phyloP scores from a whole-genome alignment of 2,113 vertebrate genomes.

The Dicaeum eximium region DNA sequence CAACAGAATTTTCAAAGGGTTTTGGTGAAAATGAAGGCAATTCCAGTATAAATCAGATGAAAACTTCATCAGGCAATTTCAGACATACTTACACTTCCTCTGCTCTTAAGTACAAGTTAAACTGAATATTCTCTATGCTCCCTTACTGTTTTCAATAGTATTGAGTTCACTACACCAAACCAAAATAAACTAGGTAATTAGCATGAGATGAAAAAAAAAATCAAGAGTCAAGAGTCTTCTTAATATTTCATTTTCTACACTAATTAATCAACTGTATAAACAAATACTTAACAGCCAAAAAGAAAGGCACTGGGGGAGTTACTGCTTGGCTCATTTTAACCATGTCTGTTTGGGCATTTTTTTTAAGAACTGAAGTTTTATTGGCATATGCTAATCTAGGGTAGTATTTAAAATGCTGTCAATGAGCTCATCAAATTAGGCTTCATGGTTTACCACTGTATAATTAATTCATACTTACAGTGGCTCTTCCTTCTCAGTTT shows the following conservation, averaged over 20 bases:
- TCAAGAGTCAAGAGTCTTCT: not conserved
- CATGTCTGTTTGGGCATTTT: not conserved
- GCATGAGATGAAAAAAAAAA: not conserved
- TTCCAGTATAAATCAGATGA: not conserved
- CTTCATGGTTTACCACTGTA: not conserved
- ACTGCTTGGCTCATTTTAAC: not conserved
- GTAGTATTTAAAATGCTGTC: not conserved
- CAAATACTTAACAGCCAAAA: not conserved
- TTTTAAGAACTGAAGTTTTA: not conserved
- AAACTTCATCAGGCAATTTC: not conserved
- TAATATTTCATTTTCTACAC: not conserved
- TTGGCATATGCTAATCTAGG: not conserved
- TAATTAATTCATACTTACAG: slow-evolving; percentile 72
- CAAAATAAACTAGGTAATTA: not conserved
- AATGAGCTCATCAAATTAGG: not conserved
- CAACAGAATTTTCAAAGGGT: not conserved
- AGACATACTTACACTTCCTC: not conserved
- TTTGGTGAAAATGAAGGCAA: not conserved
- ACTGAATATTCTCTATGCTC: not conserved
- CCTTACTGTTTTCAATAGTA: not conserved
- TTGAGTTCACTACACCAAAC: not conserved
- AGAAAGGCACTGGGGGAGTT: not conserved
- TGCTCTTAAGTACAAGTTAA: not conserved
- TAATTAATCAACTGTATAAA: not conserved
- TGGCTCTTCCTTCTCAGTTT: slow-evolving; percentile 68